phyloP scores from a whole-genome alignment of 1,140 invertebrate genomes.

The Drosophila pandora region DNA sequence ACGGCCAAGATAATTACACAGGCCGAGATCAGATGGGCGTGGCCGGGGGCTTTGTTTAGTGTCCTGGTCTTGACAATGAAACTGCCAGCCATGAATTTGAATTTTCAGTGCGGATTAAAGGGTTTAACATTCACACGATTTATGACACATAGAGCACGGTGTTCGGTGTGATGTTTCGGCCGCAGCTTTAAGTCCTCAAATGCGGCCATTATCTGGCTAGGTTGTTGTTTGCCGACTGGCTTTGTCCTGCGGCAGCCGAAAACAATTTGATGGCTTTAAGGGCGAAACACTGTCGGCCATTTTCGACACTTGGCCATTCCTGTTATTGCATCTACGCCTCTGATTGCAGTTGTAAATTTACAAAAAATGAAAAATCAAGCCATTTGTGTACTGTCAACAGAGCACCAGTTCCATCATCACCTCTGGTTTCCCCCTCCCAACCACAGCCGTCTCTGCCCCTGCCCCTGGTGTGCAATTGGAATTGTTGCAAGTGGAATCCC shows the following conservation, averaged over 20 bases:
- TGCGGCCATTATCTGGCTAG: conserved; percentile 23
- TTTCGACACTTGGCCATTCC: conserved; percentile 35
- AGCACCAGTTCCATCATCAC: conserved; percentile 36
- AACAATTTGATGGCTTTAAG: conserved; percentile 71
- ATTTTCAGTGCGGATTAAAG: conserved; percentile 8
- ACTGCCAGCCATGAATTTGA: conserved; percentile 2
- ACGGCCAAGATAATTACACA: conserved; percentile 61
- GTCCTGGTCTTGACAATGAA: conserved; percentile 36
- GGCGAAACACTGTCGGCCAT: conserved; percentile 46
- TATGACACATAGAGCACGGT: conserved; percentile 1
- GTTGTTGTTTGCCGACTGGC: conserved; percentile 20
- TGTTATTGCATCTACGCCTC: conserved; percentile 6
- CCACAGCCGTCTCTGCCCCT: conserved; percentile 1
- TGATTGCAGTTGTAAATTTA: conserved; percentile 64
- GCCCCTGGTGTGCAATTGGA: conserved; percentile 8
- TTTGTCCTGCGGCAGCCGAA: conserved; percentile 11
- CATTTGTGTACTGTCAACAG: conserved; percentile 61
- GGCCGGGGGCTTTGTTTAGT: conserved; percentile 1
- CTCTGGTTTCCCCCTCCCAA: conserved; percentile 8
- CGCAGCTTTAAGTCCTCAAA: conserved; percentile 30
- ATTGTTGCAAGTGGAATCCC: conserved; percentile 19
- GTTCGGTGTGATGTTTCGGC: conserved; percentile 15
- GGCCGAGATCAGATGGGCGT: conserved; percentile 26
- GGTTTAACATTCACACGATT: conserved; percentile 19
- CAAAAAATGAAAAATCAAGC: conserved; percentile 38